Conservation (phyloP, 2,888 invertebrate genomes). For the Meganola albula region DNA sequence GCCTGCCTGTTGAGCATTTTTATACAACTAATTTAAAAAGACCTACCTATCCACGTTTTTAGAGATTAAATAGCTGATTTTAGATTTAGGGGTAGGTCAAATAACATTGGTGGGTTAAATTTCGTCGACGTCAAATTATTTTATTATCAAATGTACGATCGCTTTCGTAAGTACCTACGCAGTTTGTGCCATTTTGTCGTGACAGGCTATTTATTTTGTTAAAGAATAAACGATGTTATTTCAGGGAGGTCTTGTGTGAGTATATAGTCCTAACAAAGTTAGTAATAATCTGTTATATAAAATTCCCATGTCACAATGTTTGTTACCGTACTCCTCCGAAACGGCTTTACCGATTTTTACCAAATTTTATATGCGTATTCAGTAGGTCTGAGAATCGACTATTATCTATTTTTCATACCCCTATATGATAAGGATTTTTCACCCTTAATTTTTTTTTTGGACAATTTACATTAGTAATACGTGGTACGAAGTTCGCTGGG, state of each 20-base stretch:
- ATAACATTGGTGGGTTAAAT: slow-evolving; percentile 30
- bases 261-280: too few species aligned
- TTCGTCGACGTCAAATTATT: slow-evolving; percentile 48
- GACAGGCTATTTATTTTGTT: slow-evolving; percentile 63
- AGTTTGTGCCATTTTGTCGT: slow-evolving; percentile 42
- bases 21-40: slow-evolving; percentile 27
- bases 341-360: too few species aligned
- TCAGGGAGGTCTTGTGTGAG: slow-evolving; percentile 25
- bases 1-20: slow-evolving; percentile 32
- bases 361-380: too few species aligned
- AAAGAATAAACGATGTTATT: slow-evolving; percentile 29
- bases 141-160: slow-evolving; percentile 56
- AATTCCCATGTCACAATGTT: too few species aligned
- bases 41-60: slow-evolving; percentile 17
- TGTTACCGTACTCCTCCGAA: too few species aligned
- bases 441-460: too few species aligned
- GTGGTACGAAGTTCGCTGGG: too few species aligned
- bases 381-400: too few species aligned
- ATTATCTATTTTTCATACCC: too few species aligned
- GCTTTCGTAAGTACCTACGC: slow-evolving; percentile 32
- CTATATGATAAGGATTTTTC: too few species aligned
- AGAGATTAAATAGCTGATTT: slow-evolving; percentile 6
- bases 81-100: slow-evolving; percentile 25
- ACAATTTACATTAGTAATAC: too few species aligned
- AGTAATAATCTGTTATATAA: too few species aligned